Conservation (phyloP, 2,797 vertebrate genomes). For the Hippopotamyrus pictus region DNA sequence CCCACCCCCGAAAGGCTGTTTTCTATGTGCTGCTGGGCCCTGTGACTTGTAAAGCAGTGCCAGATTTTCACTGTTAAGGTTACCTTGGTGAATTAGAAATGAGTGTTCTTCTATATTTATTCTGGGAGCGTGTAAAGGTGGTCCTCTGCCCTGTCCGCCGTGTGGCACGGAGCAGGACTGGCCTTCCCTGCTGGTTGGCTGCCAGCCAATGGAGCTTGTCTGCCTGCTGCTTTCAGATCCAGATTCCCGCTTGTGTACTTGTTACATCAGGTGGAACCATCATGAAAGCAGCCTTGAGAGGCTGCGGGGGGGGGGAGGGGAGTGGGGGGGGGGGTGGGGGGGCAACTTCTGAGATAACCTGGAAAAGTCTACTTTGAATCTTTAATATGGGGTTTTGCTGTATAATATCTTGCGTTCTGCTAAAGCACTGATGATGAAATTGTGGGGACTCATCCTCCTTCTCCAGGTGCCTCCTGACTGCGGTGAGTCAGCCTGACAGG, state of each 20-base stretch:
- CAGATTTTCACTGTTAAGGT: background rate
- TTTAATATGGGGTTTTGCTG: background rate
- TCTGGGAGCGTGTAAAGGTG: background rate
- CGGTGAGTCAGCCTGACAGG: background rate
- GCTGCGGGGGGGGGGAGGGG: background rate
- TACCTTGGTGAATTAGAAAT: conserved; percentile 11
- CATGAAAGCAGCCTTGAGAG: background rate
- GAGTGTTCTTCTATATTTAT: background rate
- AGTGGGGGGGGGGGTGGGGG: background rate
- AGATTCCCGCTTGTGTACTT: background rate
- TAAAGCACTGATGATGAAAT: background rate
- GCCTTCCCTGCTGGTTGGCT: background rate
- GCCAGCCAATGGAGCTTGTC: background rate
- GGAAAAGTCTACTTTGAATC: background rate
- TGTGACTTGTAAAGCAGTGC: background rate
- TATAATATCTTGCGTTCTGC: background rate
- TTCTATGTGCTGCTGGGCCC: background rate
- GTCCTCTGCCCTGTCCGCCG: background rate
- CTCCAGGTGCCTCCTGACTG: background rate
- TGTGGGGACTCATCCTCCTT: background rate
- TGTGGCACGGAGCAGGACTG: background rate
- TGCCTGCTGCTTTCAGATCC: background rate
- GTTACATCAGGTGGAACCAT: conserved; percentile 12
- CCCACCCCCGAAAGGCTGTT: background rate
- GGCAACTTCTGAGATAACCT: background rate